These are phyloP conservation scores for Mus caroli DNA, from an alignment of 2,797 vertebrate species.

Conservation along the genomic window DNA sequence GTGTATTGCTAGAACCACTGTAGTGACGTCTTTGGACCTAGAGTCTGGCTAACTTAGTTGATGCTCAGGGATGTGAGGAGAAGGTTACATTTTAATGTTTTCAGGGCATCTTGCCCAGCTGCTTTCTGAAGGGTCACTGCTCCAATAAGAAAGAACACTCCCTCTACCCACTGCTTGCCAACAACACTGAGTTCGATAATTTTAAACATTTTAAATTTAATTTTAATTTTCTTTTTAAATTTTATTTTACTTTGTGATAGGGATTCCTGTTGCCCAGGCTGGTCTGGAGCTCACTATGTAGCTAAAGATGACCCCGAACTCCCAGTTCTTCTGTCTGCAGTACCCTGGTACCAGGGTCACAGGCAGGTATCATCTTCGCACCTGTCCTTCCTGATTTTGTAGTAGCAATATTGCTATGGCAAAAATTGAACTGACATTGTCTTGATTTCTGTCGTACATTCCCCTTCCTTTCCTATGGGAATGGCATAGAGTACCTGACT, in stretches of 20 bases:
- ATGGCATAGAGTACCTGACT: not conserved
- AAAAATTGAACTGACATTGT: constrained; percentile 9
- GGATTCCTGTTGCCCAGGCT: not conserved
- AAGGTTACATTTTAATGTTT: constrained; percentile 55
- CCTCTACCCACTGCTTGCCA: constrained; percentile 51
- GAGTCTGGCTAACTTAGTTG: constrained; percentile 53
- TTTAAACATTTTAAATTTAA: constrained; percentile 39
- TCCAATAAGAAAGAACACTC: constrained; percentile 48
- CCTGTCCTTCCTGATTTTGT: constrained; percentile 53
- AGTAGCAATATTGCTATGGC: not conserved
- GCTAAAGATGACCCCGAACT: no score
- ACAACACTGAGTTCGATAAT: constrained; percentile 44
- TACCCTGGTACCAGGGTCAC: not conserved
- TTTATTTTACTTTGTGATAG: not conserved
- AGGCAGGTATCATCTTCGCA: not conserved
- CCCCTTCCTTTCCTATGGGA: not conserved
- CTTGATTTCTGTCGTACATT: not conserved
- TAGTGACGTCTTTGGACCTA: constrained; percentile 15
- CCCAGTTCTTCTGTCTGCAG: not conserved
- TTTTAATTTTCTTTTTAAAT: not conserved
- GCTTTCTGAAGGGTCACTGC: constrained; percentile 61
- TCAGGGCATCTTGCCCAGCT: constrained; percentile 51
- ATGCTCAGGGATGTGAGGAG: constrained; percentile 57
- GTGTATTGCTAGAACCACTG: not conserved
- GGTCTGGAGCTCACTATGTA: not conserved